Evolutionary conservation across 2,888 invertebrate genomes (phyloP).

Genomic region (Imbricaverruca yamaguchii): DNA sequence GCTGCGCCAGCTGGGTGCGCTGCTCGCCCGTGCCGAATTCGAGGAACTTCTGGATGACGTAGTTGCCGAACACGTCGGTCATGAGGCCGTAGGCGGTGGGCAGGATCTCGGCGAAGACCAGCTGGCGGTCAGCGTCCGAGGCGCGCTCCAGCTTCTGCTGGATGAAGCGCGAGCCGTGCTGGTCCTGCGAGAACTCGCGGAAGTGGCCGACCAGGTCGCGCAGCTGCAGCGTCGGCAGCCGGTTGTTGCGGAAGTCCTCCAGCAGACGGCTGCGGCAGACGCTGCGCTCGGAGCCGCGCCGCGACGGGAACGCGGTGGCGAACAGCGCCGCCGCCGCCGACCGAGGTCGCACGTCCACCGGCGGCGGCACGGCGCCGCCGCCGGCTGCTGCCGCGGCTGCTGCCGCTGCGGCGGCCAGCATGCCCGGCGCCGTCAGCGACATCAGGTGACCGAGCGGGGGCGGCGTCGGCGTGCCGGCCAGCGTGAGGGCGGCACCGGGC

Average conservation of each 20-base stretch:
- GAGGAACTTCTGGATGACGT: slow-evolving; percentile 98
- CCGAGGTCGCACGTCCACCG: too few relatives aligned
- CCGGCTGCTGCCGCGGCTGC: too few relatives aligned
- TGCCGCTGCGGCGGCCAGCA: too few relatives aligned
- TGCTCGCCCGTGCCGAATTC: slow-evolving; percentile 97
- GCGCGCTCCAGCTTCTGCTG: slow-evolving; percentile 98
- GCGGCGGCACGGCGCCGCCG: too few relatives aligned
- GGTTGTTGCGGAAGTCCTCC: slow-evolving; percentile 73
- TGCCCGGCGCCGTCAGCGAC: too few relatives aligned
- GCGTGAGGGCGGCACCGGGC: too few relatives aligned
- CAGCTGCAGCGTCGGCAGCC: slow-evolving; percentile 51
- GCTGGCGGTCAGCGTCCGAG: slow-evolving; percentile 88
- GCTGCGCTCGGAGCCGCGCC: too few relatives aligned
- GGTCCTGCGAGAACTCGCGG: slow-evolving; percentile 98
- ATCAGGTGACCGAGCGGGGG: too few relatives aligned
- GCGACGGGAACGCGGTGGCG: too few relatives aligned
- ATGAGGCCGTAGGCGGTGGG: slow-evolving; percentile 91
- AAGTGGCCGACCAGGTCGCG: slow-evolving; percentile 95
- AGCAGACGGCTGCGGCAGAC: slow-evolving; percentile 68
- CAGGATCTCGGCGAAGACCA: slow-evolving; percentile 96
- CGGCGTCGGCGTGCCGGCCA: too few relatives aligned
- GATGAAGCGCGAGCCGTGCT: slow-evolving; percentile 98
- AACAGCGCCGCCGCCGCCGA: too few relatives aligned
- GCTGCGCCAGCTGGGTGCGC: slow-evolving; percentile 83
- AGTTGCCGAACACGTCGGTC: slow-evolving; percentile 99